Conservation (phyloP, 2,797 vertebrate species). For the Holocentrus rufus region DNA sequence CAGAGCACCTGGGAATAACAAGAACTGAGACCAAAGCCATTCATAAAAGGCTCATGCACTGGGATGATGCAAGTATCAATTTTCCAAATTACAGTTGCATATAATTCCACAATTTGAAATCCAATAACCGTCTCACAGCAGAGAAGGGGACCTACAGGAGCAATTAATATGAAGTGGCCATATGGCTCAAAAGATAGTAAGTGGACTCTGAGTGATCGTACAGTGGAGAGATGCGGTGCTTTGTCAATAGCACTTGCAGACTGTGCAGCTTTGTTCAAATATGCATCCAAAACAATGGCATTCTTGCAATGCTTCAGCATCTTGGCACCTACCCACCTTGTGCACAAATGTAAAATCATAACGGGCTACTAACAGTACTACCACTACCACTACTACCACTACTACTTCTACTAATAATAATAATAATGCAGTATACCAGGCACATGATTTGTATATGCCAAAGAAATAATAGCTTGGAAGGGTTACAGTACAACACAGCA, state of each 20-base stretch:
- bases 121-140: slow-evolving; percentile 21
- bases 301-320: too few relatives aligned
- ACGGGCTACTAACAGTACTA: too few relatives aligned
- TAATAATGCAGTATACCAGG: too few relatives aligned
- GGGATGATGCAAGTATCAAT: slow-evolving; percentile 17
- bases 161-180: slow-evolving; percentile 19
- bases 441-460: too few relatives aligned
- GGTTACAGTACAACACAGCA: too few relatives aligned
- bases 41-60: slow-evolving; percentile 12
- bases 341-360: too few relatives aligned
- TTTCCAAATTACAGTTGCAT: slow-evolving; percentile 33
- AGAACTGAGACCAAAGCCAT: slow-evolving; percentile 11
- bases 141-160: not conserved
- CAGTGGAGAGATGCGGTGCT: not conserved
- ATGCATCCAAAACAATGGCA: too few relatives aligned
- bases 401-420: too few relatives aligned
- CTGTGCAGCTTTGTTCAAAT: not conserved
- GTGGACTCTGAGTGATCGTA: not conserved
- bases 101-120: slow-evolving; percentile 31
- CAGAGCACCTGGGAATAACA: slow-evolving; percentile 40
- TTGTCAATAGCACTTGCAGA: not conserved
- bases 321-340: too few relatives aligned
- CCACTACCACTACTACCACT: too few relatives aligned
- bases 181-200: not conserved
- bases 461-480: too few relatives aligned